Base-by-base conservation (phyloP, 2,888 invertebrate genomes). In the Cephus pulcher region DNA sequence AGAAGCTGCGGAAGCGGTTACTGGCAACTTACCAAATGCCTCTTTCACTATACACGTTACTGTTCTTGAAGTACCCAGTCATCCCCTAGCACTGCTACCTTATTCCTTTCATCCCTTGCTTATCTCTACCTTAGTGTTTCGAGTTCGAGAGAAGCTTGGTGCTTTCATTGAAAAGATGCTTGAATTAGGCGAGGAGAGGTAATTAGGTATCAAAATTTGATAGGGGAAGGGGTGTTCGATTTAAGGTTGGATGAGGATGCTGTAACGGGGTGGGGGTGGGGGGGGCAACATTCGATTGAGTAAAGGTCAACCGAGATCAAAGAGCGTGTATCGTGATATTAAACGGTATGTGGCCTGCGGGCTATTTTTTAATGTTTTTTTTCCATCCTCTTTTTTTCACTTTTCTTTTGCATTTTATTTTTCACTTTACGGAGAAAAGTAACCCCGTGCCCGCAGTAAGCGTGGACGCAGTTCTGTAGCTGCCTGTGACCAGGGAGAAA, bases 181-280 rank as follows among this genome's bases (percentile, higher is more conserved):
- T 78, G 33, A 80, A 80, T 82, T 79, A 80, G 76, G 71, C 75
- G 75, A 79, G 77, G 79, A 82, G 78, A 82, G 82, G 80, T 82
- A 80, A 82, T 82, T 82, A 80, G 77, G 73, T 82, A 80, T 80
- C 80, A 78, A 76, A 73, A 23, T 56, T 23, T 40, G 40, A 75
- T 74, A 75, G 76, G 37, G 34, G 12, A 3, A 23, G 9, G 9
- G 2, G 3, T 9, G 32, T 76, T 81, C 80, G 75, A 78, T 79
- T 71, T 77, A 73, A 71, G 78, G 79, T 79, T 77, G 79, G 75
- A 78, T 79, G 70, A 76, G 68, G 68, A 15, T 56, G 69, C 69
- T 74, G 70, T 71, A 77, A 79, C 23, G 69, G 74, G 34, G 12
- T 70, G 32, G 12, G n/a, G 34, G 15, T 23, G 6, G 73, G 34